Evolutionary conservation across 2,113 vertebrate genomes (phyloP), one percentile per base, ranked within the genome.

Genomic region (Dromaius novaehollandiae): DNA sequence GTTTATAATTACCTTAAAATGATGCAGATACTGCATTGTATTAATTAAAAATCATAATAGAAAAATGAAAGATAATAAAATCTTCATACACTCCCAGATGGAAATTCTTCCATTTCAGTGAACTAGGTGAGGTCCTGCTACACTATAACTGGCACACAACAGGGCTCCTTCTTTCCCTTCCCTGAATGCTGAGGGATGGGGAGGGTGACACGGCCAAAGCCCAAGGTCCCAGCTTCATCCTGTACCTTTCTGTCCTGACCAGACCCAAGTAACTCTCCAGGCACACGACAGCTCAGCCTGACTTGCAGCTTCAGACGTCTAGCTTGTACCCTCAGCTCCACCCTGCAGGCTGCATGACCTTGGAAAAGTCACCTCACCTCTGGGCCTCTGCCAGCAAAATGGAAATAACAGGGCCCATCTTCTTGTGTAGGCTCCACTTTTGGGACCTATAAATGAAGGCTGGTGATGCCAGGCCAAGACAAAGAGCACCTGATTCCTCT

Each of bases 231-330:
- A 60, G 56, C 19, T 34, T 16, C 15, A 12, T n/a, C 32, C 16
- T 26, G 74, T n/a, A 34, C 6, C 15, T 10, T 4, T 53, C 9
- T 82, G 7, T 79, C 34, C 21, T 30, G n/a, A 7, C 25, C 1
- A 1, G 32, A 48, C 7, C 40, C 46, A 20, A 38, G 38, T 7
- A 61, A 18, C 4, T 88, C 26, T 69, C 24, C 48, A 90, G 51
- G 21, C 3, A 16, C 14, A 36, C 16, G 66, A 17, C 9, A 80
- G 66, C 40, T 63, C 46, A 68, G 36, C 68, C 46, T 83, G 73
- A 9, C 19, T 6, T 16, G 5, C 74, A 36, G 20, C 1, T 0
- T 9, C 13, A 1, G 0, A 28, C 0, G 0, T 13, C 34, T n/a
- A 15, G 1, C 24, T 70, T 55, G 9, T 22, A 71, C 14, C 40